Percentiles rank a stretch among this genome's conserved stretches.
These are phyloP conservation scores for Gambusia yucatana DNA, from an alignment of 2,797 vertebrate genomes.

Conservation along the genomic window DNA sequence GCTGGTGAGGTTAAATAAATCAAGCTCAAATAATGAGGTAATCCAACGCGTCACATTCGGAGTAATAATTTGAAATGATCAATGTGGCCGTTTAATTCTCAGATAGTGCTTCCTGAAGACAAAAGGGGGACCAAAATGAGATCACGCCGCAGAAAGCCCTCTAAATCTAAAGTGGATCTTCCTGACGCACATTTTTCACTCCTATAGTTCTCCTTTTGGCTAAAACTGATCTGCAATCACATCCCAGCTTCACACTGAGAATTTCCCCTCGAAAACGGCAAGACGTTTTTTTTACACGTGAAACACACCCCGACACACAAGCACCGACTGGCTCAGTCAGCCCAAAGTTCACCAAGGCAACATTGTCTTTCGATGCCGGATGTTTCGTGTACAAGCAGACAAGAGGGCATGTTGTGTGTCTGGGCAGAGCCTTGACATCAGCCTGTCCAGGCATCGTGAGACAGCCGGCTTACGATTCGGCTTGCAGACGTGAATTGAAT, in stretches of 20 bases:
- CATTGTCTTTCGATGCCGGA: constrained; percentile 24
- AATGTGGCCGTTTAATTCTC: constrained; percentile 1
- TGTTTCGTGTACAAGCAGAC: constrained; percentile 8
- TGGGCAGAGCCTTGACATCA: constrained; percentile 26
- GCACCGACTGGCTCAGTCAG: constrained; percentile 5
- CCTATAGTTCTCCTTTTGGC: constrained; percentile 29
- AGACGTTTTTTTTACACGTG: background rate
- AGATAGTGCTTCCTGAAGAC: constrained; percentile 11
- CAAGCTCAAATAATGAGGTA: constrained; percentile 27
- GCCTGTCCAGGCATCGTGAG: constrained; percentile 4
- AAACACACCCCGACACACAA: constrained; percentile 8
- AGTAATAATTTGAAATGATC: constrained; percentile 16
- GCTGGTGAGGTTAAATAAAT: constrained; percentile 30
- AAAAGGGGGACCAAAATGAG: constrained; percentile 24
- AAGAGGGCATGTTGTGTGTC: constrained; percentile 16
- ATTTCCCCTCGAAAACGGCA: constrained; percentile 1
- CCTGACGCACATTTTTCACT: constrained; percentile 28
- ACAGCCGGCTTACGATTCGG: background rate
- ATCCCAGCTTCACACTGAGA: background rate
- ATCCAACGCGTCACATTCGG: constrained; percentile 21
- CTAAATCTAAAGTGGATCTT: constrained; percentile 11
- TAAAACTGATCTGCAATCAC: constrained; percentile 21
- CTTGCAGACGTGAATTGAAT: background rate
- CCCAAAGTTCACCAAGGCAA: constrained; percentile 36
- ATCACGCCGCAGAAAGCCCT: constrained; percentile 29